Evolutionary conservation across 2,888 invertebrate genomes (phyloP).

Genomic region (Hymenopus coronatus): DNA sequence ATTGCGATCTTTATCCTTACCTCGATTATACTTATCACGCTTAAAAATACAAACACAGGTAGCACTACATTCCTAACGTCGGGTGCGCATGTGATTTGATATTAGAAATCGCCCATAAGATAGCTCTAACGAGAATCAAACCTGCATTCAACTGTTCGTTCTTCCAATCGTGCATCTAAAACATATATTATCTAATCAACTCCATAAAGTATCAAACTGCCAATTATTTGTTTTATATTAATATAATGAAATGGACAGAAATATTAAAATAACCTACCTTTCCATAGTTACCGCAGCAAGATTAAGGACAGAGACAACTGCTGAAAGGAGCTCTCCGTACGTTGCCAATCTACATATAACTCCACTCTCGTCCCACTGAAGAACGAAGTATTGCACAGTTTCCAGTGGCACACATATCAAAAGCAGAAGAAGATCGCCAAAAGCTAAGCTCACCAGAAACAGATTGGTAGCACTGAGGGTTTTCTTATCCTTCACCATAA

Average conservation of each 20-base stretch:
- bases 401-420: slow-evolving; percentile 50
- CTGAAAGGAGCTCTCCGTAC: slow-evolving; percentile 50
- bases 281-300: slow-evolving; percentile 52
- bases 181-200: no score
- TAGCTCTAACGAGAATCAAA: no score
- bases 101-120: no score
- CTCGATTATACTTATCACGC: no score
- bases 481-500: slow-evolving; percentile 46
- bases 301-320: slow-evolving; percentile 51
- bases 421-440: slow-evolving; percentile 50
- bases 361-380: slow-evolving; percentile 47
- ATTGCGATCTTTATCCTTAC: no score
- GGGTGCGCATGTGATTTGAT: no score
- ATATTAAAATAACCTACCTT: slow-evolving; percentile 44
- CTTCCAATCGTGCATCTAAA: no score
- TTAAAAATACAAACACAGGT: no score
- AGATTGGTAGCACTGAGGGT: slow-evolving; percentile 43
- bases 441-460: slow-evolving; percentile 43
- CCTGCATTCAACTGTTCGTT: no score
- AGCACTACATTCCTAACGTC: no score
- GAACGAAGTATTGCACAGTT: slow-evolving; percentile 45
- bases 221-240: no score
- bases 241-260: background rate
- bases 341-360: slow-evolving; percentile 50
- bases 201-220: no score